Evolutionary conservation across 2,113 vertebrate genomes (phyloP).

Genomic region (Xiphorhynchus elegans): DNA sequence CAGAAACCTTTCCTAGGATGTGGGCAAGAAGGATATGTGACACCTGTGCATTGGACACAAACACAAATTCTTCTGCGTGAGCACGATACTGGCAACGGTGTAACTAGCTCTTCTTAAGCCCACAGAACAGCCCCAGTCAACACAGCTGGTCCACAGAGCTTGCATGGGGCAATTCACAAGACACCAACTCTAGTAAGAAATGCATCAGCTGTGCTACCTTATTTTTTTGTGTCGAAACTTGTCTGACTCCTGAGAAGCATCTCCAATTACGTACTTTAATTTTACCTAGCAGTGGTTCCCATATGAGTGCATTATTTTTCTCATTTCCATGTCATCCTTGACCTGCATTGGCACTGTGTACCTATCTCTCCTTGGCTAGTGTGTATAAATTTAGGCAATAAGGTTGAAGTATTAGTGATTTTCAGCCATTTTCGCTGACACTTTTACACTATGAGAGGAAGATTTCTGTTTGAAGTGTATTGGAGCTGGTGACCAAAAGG

Average conservation of each 20-base stretch:
- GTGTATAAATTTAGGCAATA: neutral
- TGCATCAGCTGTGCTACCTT: neutral
- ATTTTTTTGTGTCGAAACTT: neutral
- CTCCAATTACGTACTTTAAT: neutral
- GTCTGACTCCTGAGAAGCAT: neutral
- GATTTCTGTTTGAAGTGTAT: neutral
- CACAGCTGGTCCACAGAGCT: neutral
- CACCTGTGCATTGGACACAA: neutral
- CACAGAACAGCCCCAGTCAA: neutral
- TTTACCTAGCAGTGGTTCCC: neutral
- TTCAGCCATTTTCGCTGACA: neutral
- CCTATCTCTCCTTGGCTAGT: neutral
- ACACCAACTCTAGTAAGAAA: neutral
- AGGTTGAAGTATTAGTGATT: neutral
- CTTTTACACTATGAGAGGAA: neutral
- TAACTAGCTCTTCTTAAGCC: neutral
- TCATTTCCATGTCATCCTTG: neutral
- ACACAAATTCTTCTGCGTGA: neutral
- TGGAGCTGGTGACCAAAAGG: neutral
- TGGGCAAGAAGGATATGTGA: neutral
- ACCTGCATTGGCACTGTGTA: neutral
- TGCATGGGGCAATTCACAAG: fast-evolving
- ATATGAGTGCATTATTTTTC: neutral
- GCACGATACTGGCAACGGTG: neutral
- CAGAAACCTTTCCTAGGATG: neutral